Evolutionary conservation across 30 jellyfish, hydroid and myxozoan species (phyloP), one percentile per base, ranked within the genome.

Genomic region (Phacellophora camtschatica): DNA sequence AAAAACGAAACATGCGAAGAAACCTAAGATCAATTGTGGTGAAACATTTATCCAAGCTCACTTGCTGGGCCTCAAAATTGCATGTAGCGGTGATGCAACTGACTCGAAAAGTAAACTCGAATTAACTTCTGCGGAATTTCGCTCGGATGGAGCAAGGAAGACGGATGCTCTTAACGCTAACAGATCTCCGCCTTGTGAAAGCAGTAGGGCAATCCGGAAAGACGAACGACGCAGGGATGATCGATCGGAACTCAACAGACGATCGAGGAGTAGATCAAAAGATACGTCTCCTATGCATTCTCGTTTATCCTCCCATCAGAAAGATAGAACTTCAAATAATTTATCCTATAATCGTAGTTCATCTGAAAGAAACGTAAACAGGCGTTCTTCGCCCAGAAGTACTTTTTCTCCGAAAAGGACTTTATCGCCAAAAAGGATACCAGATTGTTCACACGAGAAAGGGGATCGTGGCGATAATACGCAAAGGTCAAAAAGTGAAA

Each of bases 41-140:
- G 65, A 65, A 20, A 65, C 82, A 8, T 78, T 45, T 46, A 84
- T 66, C 16, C 83, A 66, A 48, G 83, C 91, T 2, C 91, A 80
- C 28, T 45, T 64, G 23, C 51, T 80, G 27, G 84, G 91, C 1
- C 67, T 80, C 15, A 51, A 71, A 34, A 62, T 64, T 18, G 74
- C 91, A 2, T 80, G 83, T 23, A 45, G 84, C 8, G 89, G 42
- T n/a, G 86, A 73, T 10, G 28, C 33, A 3, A 15, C 10, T 20
- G 43, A 39, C 5, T 15, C 61, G n/a, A 46, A 11, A 46, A 46
- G 28, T 46, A 28, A 46, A 9, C 2, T 16, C 29, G 20, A 46
- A 28, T 46, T 46, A 46, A 28, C 28, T 7, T 46, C 61, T 3
- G 28, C 61, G 4, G 20, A 1, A 16, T 16, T 28, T 9, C 61